phyloP scores from a whole-genome alignment of 53 echinoderm and acorn worm species.

The Patiria pectinifera region DNA sequence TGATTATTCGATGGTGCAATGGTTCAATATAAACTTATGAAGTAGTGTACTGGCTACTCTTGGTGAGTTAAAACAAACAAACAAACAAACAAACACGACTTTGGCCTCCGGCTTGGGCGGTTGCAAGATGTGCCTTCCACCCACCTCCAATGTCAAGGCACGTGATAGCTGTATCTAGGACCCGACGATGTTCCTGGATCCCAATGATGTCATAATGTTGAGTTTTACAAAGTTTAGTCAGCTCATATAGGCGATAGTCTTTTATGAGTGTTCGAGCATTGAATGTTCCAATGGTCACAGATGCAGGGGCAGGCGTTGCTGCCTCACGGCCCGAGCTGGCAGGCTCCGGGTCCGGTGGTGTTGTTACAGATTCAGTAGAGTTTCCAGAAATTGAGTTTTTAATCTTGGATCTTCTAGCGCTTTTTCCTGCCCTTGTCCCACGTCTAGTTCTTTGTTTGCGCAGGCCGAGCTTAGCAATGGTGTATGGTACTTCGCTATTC shows the following conservation, averaged over 20 bases:
- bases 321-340: slow-evolving; percentile 31
- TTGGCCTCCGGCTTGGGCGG: slow-evolving; percentile 26
- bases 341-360: slow-evolving; percentile 53
- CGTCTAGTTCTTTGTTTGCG: slow-evolving; percentile 42
- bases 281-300: slow-evolving; percentile 55
- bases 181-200: slow-evolving; percentile 15
- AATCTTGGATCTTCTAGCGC: slow-evolving; percentile 23
- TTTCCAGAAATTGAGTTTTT: slow-evolving; percentile 7
- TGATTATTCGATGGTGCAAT: slow-evolving; percentile 16
- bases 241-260: slow-evolving; percentile 46
- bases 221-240: slow-evolving; percentile 25
- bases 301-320: slow-evolving; percentile 30
- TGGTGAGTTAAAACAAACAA: slow-evolving; percentile 5
- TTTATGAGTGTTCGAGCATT: slow-evolving; percentile 40
- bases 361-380: slow-evolving; percentile 2
- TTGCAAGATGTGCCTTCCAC: slow-evolving; percentile 46
- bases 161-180: background rate
- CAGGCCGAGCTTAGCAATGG: slow-evolving; percentile 21
- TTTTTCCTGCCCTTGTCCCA: slow-evolving; percentile 45
- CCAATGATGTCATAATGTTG: slow-evolving; percentile 15
- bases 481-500: slow-evolving; percentile 35
- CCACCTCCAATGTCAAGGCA: slow-evolving; percentile 33
- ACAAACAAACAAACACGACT: slow-evolving; percentile 13
- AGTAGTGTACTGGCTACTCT: slow-evolving; percentile 12
- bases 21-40: slow-evolving; percentile 36